A percentile compares a stretch with the other conserved stretches of the same genome.
These are phyloP conservation scores for Bucco capensis DNA, from an alignment of 2,113 vertebrate genomes.

Conservation along the genomic window DNA sequence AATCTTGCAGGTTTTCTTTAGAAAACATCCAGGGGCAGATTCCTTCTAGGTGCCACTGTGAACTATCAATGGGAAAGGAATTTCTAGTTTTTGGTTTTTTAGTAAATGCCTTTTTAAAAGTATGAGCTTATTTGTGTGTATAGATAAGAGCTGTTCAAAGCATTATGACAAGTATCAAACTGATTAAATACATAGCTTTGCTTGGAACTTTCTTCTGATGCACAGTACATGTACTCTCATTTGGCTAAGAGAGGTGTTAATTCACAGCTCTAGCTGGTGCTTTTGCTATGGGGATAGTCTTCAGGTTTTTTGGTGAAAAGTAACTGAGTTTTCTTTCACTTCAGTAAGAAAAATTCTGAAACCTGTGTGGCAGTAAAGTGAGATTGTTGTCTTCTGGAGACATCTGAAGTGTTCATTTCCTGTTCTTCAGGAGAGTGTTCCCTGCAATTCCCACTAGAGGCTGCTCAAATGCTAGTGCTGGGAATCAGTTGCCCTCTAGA, in stretches of 20 bases:
- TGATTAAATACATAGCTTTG: not conserved
- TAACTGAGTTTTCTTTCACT: not conserved
- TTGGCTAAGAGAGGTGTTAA: not conserved
- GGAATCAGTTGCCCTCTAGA: not conserved
- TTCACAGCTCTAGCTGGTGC: not conserved
- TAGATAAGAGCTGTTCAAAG: not conserved
- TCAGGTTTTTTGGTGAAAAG: not conserved
- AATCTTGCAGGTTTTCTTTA: not conserved
- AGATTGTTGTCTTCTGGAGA: not conserved
- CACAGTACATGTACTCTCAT: not conserved
- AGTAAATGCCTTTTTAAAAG: not conserved
- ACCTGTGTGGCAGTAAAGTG: not conserved
- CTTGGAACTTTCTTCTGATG: not conserved
- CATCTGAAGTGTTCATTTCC: not conserved
- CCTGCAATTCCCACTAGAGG: constrained; percentile 69
- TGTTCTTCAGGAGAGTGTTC: not conserved
- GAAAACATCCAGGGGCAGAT: not conserved
- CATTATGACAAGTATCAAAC: not conserved
- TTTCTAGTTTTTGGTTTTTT: not conserved
- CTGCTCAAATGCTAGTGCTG: constrained; percentile 43
- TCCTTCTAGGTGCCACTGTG: not conserved
- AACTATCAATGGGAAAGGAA: not conserved
- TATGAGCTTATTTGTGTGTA: not conserved
- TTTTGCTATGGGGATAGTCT: not conserved
- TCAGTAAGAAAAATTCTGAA: not conserved